Evolutionary conservation across 2,797 vertebrate species (phyloP).

Genomic region (Lerista edwardsae): DNA sequence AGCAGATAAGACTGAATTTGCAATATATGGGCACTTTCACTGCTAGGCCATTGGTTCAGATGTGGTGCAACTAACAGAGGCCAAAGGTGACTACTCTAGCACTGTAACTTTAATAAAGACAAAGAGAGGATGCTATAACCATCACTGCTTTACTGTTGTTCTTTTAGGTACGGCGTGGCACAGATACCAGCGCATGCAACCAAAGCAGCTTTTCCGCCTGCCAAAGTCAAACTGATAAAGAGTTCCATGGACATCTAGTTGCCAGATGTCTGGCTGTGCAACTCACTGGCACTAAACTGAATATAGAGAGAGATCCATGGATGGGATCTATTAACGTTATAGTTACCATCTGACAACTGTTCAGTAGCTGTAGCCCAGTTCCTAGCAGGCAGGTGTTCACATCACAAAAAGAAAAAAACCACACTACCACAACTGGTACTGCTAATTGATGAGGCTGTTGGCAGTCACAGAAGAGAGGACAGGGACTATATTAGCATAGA

Average conservation of each 20-base stretch:
- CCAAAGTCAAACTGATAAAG: conserved; percentile 73
- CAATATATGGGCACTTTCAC: conserved; percentile 41
- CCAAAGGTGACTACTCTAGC: conserved; percentile 47
- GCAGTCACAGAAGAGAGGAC: conserved; percentile 74
- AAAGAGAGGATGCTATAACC: neutral
- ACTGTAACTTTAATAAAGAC: conserved; percentile 52
- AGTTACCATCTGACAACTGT: conserved; percentile 84
- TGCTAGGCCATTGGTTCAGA: conserved; percentile 48
- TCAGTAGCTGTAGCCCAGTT: conserved; percentile 75
- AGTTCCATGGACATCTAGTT: conserved; percentile 72
- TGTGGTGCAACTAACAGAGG: conserved; percentile 47
- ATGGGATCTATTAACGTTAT: conserved; percentile 80
- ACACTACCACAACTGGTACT: conserved; percentile 72
- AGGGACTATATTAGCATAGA: conserved; percentile 62
- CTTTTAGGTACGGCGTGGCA: conserved; percentile 54
- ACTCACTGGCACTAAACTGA: conserved; percentile 75
- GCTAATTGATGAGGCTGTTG: conserved; percentile 75
- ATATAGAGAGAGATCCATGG: conserved; percentile 77
- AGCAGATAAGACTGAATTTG: conserved; percentile 56
- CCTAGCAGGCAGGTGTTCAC: conserved; percentile 80
- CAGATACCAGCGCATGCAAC: conserved; percentile 47
- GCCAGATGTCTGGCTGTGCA: conserved; percentile 82
- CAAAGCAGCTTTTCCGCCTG: conserved; percentile 68
- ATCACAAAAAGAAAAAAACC: conserved; percentile 57
- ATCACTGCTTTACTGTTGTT: conserved; percentile 42